Conservation (phyloP, 2,797 vertebrate genomes). For the Manis crassicaudata region DNA sequence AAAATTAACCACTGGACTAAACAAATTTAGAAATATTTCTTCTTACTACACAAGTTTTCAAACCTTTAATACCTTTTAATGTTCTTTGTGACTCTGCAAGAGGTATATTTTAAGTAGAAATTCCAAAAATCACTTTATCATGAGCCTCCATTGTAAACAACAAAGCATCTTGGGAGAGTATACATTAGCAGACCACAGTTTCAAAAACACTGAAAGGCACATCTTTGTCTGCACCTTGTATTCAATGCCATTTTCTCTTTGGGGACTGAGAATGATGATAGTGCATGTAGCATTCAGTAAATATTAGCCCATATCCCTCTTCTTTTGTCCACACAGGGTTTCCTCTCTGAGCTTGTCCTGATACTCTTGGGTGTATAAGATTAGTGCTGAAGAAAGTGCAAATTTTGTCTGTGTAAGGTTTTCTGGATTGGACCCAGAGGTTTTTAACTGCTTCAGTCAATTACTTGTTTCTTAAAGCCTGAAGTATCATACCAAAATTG, state of each 20-base stretch:
- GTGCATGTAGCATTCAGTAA: neutral
- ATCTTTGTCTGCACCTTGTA: neutral
- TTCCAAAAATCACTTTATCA: neutral
- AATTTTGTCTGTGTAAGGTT: conserved; percentile 66
- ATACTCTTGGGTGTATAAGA: neutral
- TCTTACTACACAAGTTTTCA: neutral
- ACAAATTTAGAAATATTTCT: conserved; percentile 20
- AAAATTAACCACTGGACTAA: neutral
- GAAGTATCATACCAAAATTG: conserved; percentile 60
- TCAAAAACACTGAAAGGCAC: neutral
- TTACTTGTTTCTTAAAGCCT: conserved; percentile 65
- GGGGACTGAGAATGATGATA: neutral
- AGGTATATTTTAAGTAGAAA: neutral
- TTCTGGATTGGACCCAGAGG: conserved; percentile 62
- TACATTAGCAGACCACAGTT: neutral
- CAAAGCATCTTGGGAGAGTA: neutral
- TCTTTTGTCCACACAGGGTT: neutral
- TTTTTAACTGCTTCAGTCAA: conserved; percentile 72
- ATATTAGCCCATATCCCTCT: neutral
- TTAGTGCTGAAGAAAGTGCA: conserved; percentile 60
- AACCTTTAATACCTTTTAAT: neutral
- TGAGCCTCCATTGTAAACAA: neutral
- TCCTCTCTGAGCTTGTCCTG: neutral
- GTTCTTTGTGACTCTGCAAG: neutral
- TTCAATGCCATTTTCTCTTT: conserved; percentile 25